Evolutionary conservation across 2,888 invertebrate genomes (phyloP), one percentile per base, ranked within the genome.

Genomic region (Cybosia mesomella): DNA sequence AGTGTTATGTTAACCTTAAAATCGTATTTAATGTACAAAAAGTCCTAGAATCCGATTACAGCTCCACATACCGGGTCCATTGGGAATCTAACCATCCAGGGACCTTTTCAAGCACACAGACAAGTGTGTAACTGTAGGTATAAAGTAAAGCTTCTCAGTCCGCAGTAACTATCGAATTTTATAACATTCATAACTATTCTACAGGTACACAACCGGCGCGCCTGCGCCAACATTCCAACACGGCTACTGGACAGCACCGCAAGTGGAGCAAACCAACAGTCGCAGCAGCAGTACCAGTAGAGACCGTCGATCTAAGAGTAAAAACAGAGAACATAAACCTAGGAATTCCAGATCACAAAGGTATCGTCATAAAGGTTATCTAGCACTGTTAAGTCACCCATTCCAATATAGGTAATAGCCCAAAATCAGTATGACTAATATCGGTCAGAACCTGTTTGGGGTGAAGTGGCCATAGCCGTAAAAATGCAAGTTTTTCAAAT

Each of bases 161-260:
- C 11, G 21, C 21, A 54, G n/a, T n/a, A n/a, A n/a, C n/a, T n/a
- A n/a, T n/a, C n/a, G n/a, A n/a, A n/a, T n/a, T n/a, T n/a, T 1
- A 13, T 1, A 0, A 22, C 21, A 22, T 58, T 9, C 57, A 5
- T 28, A 43, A 61, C 43, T 43, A 18, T 18, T 61, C 79, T 71
- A 32, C 86, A 93, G 94, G 18, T 92, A 93, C 75, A 88, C 93
- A 58, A 89, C 91, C 1, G 90, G 87, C 2, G 73, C 89, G 0
- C 77, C 88, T 2, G 83, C 91, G 0, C 92, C 93, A 2, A 92
- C 93, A 24, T 93, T 92, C 84, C 94, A 94, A 76, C 94, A 93
- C 74, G 94, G 93, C 11, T 95, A 95, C 81, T 94, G 94, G 94
- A 95, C 94, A 0, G 94, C 93, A 0, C 85, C 92, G 0, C 92